Conservation (phyloP, 2,888 invertebrate genomes). For the Hyles lineata region DNA sequence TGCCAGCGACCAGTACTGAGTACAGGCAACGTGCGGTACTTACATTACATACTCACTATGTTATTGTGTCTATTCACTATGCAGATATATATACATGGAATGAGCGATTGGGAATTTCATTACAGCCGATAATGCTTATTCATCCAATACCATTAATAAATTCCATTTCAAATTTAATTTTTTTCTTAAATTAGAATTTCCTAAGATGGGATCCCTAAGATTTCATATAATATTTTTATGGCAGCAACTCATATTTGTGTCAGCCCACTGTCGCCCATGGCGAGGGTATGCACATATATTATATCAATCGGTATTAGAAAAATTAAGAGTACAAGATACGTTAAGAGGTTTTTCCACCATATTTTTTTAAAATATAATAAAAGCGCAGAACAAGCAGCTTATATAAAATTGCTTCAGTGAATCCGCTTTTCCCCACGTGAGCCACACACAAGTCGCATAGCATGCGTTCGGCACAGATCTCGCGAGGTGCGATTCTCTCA, state of each 20-base stretch:
- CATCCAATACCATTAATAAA: too few species aligned
- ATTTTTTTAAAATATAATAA: not conserved
- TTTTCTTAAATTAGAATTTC: not conserved
- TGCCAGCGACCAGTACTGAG: not conserved
- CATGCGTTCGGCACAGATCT: slow-evolving; percentile 49
- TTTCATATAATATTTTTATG: not conserved
- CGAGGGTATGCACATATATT: too few species aligned
- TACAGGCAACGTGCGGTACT: not conserved
- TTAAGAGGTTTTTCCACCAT: not conserved
- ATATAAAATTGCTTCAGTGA: not conserved
- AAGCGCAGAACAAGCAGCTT: not conserved
- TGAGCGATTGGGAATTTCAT: too few species aligned
- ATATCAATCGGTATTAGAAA: not conserved
- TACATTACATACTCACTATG: not conserved
- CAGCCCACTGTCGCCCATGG: not conserved
- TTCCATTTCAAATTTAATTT: not conserved
- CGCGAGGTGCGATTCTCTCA: slow-evolving; percentile 57
- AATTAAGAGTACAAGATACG: not conserved
- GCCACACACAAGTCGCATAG: slow-evolving; percentile 44
- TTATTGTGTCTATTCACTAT: slow-evolving; percentile 4
- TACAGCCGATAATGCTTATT: too few species aligned
- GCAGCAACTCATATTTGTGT: not conserved
- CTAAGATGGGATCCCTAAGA: not conserved
- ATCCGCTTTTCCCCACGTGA: slow-evolving; percentile 44
- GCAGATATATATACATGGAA: not conserved